phyloP scores from a whole-genome alignment of 1,140 invertebrate species.

The Hycleus cichorii region DNA sequence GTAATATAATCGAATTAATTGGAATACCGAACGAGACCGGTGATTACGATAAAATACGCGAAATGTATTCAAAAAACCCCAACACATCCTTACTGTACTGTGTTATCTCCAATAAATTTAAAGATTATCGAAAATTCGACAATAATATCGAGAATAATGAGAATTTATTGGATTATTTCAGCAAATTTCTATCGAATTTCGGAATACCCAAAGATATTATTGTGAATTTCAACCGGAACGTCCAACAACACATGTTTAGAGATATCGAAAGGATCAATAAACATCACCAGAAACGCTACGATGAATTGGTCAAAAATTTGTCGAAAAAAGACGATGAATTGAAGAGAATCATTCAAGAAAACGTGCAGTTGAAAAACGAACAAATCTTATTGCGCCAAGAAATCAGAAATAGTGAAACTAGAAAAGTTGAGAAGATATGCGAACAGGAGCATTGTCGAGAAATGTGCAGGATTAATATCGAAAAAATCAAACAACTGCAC shows the following conservation, averaged over 20 bases:
- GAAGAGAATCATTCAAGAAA: neutral
- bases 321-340: neutral
- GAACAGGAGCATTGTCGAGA: neutral
- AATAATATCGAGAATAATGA: neutral
- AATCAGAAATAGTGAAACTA: neutral
- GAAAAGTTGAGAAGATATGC: too few relatives aligned
- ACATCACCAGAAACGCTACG: neutral
- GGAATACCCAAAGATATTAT: too few relatives aligned
- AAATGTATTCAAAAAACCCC: constrained; percentile 16
- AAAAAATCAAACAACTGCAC: neutral
- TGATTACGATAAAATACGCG: constrained; percentile 13
- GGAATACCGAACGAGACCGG: constrained; percentile 20
- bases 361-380: neutral
- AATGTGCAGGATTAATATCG: neutral
- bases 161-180: neutral
- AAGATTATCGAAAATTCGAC: neutral
- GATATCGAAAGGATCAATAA: too few relatives aligned
- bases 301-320: neutral
- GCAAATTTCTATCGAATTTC: too few relatives aligned
- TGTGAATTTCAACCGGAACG: too few relatives aligned
- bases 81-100: constrained; percentile 14
- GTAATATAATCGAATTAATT: constrained; percentile 25
- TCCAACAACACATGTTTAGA: too few relatives aligned
- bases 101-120: constrained; percentile 7
- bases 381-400: neutral